phyloP scores from a whole-genome alignment of 2,888 invertebrate species.

The Epistrophella euchroma region DNA sequence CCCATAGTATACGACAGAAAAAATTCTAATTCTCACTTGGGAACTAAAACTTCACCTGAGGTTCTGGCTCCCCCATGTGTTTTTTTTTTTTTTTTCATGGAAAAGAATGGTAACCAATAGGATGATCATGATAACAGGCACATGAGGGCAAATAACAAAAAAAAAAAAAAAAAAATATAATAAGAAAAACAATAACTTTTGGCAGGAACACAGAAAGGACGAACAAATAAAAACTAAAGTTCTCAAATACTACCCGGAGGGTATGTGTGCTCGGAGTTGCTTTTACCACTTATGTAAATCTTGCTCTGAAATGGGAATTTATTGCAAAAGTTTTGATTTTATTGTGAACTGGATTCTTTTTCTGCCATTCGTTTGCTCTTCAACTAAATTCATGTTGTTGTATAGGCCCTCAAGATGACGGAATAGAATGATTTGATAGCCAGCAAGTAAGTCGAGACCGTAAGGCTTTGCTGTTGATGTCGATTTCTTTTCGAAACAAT shows the following conservation, averaged over 20 bases:
- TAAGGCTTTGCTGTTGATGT: slow-evolving; percentile 24
- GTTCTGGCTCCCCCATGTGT: slow-evolving; percentile 45
- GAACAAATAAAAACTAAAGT: slow-evolving; percentile 47
- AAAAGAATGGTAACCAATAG: slow-evolving; percentile 14
- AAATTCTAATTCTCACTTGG: slow-evolving; percentile 67
- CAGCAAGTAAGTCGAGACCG: slow-evolving; percentile 27
- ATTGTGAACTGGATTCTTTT: slow-evolving; percentile 67
- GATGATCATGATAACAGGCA: slow-evolving; percentile 69
- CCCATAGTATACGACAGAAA: not conserved
- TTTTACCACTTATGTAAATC: slow-evolving; percentile 74
- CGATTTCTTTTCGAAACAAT: slow-evolving; percentile 37
- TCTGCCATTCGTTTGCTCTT: slow-evolving; percentile 34
- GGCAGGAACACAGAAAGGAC: slow-evolving; percentile 4
- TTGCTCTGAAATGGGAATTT: slow-evolving; percentile 69
- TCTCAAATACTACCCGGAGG: slow-evolving; percentile 70
- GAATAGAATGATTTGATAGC: slow-evolving; percentile 58
- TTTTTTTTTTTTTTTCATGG: not conserved
- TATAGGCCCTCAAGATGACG: slow-evolving; percentile 46
- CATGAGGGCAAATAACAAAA: slow-evolving; percentile 38
- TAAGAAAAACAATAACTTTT: slow-evolving; percentile 40
- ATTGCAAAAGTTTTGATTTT: slow-evolving; percentile 75
- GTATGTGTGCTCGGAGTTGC: slow-evolving; percentile 63
- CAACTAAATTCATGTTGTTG: slow-evolving; percentile 51
- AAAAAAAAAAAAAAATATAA: slow-evolving; percentile 29
- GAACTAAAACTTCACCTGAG: slow-evolving; percentile 74